These are phyloP conservation scores for Pygocentrus nattereri DNA, from an alignment of 2,797 vertebrate species.

Conservation along the genomic window DNA sequence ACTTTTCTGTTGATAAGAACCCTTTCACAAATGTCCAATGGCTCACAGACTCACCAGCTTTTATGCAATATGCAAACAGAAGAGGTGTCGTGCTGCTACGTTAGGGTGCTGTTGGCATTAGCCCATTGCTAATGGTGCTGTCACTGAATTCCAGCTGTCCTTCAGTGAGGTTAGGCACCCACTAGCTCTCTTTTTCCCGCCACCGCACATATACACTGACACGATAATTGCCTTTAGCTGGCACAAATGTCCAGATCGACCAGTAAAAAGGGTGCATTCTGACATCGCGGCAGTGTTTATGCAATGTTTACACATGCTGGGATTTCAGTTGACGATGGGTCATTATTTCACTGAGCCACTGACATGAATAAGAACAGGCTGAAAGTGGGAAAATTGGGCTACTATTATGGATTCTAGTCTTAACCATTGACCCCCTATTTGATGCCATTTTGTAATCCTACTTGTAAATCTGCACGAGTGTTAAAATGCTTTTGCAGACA, in stretches of 20 bases:
- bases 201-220: conserved; percentile 34
- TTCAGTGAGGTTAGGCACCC: conserved; percentile 32
- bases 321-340: conserved; percentile 22
- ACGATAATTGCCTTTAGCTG: conserved; percentile 56
- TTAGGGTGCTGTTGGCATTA: conserved; percentile 32
- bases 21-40: background rate
- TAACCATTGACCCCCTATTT: background rate
- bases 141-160: conserved; percentile 34
- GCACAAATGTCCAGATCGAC: conserved; percentile 52
- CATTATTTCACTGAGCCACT: conserved; percentile 46
- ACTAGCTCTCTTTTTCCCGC: conserved; percentile 13
- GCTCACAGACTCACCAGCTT: conserved; percentile 18
- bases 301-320: conserved; percentile 13
- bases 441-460: background rate
- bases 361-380: conserved; percentile 23
- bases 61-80: conserved; percentile 36
- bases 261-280: conserved; percentile 35
- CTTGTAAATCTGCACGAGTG: conserved; percentile 10
- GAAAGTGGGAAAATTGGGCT: conserved; percentile 25
- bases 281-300: conserved; percentile 41
- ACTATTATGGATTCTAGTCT: background rate
- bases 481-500: background rate
- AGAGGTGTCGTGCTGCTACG: background rate
- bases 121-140: conserved; percentile 39
- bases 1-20: background rate